Conservation (phyloP, 2,797 vertebrate species). For the Gymnoscopelus braueri region DNA sequence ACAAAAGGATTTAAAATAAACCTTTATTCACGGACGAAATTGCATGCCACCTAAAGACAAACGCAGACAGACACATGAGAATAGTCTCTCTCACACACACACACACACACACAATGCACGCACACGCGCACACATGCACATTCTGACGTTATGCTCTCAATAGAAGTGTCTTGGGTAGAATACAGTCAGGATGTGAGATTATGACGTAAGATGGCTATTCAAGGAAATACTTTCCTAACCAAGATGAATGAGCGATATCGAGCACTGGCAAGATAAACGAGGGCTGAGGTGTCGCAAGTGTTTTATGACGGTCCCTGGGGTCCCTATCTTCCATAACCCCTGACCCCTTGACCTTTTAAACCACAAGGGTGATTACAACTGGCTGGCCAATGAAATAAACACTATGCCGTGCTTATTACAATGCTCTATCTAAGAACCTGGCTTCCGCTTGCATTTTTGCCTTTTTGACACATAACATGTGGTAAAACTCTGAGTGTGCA, state of each 20-base stretch:
- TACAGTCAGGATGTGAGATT: conserved; percentile 45
- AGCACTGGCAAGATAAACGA: conserved; percentile 73
- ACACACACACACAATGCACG: neutral
- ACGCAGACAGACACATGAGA: neutral
- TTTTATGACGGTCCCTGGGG: conserved; percentile 73
- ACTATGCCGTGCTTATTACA: conserved; percentile 47
- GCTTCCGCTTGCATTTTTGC: neutral
- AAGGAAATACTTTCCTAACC: conserved; percentile 70
- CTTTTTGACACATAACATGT: neutral
- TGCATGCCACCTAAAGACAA: neutral
- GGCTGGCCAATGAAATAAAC: conserved; percentile 49
- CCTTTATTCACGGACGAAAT: conserved; percentile 10
- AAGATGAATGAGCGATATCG: conserved; percentile 74
- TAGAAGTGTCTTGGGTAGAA: conserved; percentile 4
- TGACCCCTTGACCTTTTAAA: conserved; percentile 75
- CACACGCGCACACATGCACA: conserved; percentile 1
- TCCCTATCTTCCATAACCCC: conserved; percentile 74
- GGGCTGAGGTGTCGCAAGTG: conserved; percentile 71
- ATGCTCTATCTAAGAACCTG: conserved; percentile 33
- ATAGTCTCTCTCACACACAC: neutral
- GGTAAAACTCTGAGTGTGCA: no score
- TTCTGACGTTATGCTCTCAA: conserved; percentile 11
- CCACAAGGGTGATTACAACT: conserved; percentile 75
- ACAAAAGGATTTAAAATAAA: neutral
- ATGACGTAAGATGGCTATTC: conserved; percentile 63